Percentiles rank a stretch among this genome's conserved stretches.
Evolutionary conservation across 1,140 invertebrate species (phyloP).

Genomic region (Drosophila tropicalis): DNA sequence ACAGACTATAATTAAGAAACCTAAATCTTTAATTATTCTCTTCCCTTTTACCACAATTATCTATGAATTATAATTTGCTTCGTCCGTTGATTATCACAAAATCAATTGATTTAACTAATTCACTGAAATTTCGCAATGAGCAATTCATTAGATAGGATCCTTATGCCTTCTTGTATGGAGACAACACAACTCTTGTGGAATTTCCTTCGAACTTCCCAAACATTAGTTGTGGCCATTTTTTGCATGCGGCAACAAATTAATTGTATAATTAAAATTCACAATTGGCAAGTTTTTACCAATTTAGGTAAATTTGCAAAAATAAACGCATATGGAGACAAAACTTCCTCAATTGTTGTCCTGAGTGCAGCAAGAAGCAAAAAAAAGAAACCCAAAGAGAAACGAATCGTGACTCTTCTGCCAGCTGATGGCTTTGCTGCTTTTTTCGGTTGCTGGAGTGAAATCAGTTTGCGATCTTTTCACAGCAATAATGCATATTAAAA

Average conservation of each 20-base stretch:
- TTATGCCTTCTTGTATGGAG: background rate
- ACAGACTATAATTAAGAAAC: no score
- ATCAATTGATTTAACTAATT: background rate
- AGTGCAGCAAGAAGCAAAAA: background rate
- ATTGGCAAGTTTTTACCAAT: constrained; percentile 24
- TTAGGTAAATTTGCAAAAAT: constrained; percentile 19
- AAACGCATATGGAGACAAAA: constrained; percentile 56
- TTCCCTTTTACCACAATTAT: no score
- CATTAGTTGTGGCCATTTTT: constrained; percentile 16
- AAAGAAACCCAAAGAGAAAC: constrained; percentile 2
- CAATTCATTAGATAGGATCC: background rate
- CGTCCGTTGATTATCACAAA: background rate
- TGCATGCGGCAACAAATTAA: constrained; percentile 63
- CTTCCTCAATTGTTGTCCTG: constrained; percentile 39
- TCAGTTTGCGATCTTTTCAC: constrained; percentile 77
- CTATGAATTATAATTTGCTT: no score
- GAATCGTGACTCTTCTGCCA: constrained; percentile 70
- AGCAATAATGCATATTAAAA: constrained; percentile 80
- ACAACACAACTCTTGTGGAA: background rate
- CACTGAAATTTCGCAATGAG: background rate
- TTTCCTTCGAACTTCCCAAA: background rate
- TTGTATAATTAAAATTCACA: constrained; percentile 70
- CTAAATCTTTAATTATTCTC: no score
- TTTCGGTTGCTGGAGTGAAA: constrained; percentile 45
- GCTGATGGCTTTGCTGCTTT: background rate